Conservation (phyloP, 2,113 vertebrate species). For the Columba livia region DNA sequence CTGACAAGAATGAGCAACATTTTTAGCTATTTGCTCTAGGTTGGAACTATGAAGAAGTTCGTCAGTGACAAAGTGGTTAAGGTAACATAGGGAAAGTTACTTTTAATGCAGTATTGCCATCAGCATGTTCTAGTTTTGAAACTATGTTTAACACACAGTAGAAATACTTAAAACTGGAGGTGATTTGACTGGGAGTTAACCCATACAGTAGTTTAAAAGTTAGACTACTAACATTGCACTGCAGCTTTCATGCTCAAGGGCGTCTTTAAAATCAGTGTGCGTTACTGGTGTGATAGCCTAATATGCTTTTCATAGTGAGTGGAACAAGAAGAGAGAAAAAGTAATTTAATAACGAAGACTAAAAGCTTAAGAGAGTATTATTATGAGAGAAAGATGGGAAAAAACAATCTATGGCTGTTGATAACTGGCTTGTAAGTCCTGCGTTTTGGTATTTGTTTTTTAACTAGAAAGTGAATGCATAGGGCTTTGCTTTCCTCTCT, state of each 20-base stretch:
- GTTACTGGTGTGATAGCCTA: constrained; percentile 39
- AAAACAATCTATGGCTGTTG: not conserved
- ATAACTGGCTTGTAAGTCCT: not conserved
- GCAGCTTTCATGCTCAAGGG: constrained; percentile 38
- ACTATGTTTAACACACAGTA: constrained; percentile 28
- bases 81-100: constrained; percentile 64
- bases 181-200: constrained; percentile 37
- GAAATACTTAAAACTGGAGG: constrained; percentile 20
- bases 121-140: constrained; percentile 54
- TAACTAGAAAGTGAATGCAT: not conserved
- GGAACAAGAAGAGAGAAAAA: not conserved
- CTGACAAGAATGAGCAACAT: constrained; percentile 64
- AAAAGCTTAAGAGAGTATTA: not conserved
- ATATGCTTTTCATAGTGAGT: constrained; percentile 1
- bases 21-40: constrained; percentile 68
- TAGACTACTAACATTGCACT: constrained; percentile 48
- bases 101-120: constrained; percentile 31
- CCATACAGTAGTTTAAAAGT: constrained; percentile 2
- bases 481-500: not conserved
- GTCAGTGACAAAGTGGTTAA: constrained; percentile 67
- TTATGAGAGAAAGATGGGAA: not conserved
- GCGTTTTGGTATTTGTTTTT: not conserved
- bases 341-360: not conserved
- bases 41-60: constrained; percentile 63
- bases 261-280: constrained; percentile 6